Conservation (phyloP, 2,113 vertebrate species). For the Tyto alba region DNA sequence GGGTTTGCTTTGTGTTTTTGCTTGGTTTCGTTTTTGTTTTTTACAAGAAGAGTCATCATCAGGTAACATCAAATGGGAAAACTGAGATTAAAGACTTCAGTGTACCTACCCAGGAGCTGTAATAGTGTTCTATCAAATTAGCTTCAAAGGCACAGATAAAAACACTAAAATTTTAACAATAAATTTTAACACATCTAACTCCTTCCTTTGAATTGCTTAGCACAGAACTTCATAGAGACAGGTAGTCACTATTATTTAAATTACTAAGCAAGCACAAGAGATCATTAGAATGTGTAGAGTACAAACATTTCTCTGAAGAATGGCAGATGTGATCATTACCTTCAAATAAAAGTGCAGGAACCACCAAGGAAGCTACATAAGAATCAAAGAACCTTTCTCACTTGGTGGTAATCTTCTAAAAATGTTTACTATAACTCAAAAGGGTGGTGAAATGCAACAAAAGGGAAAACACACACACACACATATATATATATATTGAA, state of each 20-base stretch:
- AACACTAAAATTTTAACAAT: background rate
- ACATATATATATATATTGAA: too few species aligned
- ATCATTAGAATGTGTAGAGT: background rate
- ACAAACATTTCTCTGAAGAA: background rate
- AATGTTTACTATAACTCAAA: background rate
- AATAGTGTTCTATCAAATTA: background rate
- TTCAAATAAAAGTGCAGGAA: background rate
- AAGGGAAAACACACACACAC: too few species aligned
- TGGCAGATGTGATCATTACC: background rate
- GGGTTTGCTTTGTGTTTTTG: too few species aligned
- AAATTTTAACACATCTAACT: background rate
- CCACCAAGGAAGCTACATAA: background rate
- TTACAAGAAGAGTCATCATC: background rate
- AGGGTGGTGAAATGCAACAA: background rate
- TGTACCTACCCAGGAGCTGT: background rate
- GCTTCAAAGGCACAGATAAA: background rate
- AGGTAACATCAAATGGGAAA: background rate
- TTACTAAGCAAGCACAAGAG: background rate
- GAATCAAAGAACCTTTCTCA: background rate
- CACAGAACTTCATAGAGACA: background rate
- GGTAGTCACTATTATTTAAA: background rate
- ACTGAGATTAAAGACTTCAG: background rate
- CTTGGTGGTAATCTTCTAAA: background rate
- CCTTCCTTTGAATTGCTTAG: background rate
- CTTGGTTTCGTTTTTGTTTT: background rate